phyloP scores from a whole-genome alignment of 2,797 vertebrate species.

The Tarsius wallacei region DNA sequence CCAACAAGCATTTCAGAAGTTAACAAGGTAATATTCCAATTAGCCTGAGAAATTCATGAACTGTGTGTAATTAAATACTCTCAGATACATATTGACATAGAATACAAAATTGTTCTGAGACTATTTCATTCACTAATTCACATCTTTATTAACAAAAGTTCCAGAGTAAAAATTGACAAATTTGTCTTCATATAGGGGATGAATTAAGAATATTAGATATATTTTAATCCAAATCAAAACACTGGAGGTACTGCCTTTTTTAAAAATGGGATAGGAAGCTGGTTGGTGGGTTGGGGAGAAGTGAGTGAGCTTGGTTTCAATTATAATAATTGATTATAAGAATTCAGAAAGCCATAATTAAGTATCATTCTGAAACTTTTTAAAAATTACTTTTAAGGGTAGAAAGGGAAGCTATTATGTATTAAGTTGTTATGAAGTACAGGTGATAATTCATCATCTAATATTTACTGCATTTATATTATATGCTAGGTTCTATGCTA shows the following conservation, averaged over 20 bases:
- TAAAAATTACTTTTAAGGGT: background rate
- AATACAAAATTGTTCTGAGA: background rate
- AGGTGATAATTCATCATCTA: background rate
- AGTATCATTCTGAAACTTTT: background rate
- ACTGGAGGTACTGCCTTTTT: background rate
- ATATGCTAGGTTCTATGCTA: background rate
- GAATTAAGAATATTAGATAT: background rate
- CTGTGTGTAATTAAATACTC: background rate
- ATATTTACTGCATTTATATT: background rate
- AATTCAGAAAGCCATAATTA: background rate
- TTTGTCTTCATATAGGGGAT: background rate
- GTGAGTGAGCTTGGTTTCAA: background rate
- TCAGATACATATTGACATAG: background rate
- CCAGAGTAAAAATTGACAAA: background rate
- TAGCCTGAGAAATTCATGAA: background rate
- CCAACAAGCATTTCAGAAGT: slow-evolving; percentile 28
- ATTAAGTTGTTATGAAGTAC: background rate
- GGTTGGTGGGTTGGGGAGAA: background rate
- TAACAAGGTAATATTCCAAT: background rate
- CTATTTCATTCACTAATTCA: background rate
- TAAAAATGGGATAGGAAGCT: background rate
- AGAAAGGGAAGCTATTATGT: background rate
- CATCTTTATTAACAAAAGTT: background rate
- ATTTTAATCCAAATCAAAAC: slow-evolving; percentile 45
- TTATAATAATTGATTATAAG: background rate